Conservation (phyloP, 2,797 vertebrate species). For the Triplophysa yarkandensis region DNA sequence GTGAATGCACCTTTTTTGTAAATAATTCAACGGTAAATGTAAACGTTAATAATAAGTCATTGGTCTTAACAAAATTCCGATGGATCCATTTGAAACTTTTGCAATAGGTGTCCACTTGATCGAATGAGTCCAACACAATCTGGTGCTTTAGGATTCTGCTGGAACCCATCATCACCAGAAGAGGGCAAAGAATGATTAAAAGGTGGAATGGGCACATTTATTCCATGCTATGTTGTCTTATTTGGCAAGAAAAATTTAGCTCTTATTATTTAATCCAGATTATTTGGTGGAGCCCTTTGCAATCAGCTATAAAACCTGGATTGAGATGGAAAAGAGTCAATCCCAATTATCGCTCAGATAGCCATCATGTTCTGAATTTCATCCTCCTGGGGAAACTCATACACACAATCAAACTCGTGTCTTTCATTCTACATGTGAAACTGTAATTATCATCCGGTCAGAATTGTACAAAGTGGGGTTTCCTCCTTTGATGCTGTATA, state of each 20-base stretch:
- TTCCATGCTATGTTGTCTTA: conserved; percentile 1
- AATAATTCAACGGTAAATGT: too few species aligned
- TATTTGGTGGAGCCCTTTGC: neutral
- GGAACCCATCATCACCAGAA: conserved; percentile 37
- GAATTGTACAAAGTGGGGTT: neutral
- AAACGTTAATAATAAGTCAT: too few species aligned
- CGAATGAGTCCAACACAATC: neutral
- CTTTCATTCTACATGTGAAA: conserved; percentile 10
- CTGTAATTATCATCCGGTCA: conserved; percentile 28
- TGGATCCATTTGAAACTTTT: neutral
- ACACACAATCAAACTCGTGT: neutral
- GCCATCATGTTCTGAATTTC: conserved; percentile 17
- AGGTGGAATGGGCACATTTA: neutral
- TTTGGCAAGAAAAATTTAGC: too few species aligned
- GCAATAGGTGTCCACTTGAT: neutral
- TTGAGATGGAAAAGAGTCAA: conserved; percentile 16
- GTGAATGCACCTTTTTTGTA: neutral
- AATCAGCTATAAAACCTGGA: conserved; percentile 6
- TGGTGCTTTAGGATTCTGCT: neutral
- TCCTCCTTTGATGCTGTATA: conserved; percentile 26
- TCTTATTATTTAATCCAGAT: neutral
- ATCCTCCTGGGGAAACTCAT: conserved; percentile 8
- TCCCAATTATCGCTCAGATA: conserved; percentile 24
- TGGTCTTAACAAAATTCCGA: neutral
- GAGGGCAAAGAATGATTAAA: conserved; percentile 41